Conservation (phyloP, 1,140 invertebrate species). For the Anoplophora glabripennis region DNA sequence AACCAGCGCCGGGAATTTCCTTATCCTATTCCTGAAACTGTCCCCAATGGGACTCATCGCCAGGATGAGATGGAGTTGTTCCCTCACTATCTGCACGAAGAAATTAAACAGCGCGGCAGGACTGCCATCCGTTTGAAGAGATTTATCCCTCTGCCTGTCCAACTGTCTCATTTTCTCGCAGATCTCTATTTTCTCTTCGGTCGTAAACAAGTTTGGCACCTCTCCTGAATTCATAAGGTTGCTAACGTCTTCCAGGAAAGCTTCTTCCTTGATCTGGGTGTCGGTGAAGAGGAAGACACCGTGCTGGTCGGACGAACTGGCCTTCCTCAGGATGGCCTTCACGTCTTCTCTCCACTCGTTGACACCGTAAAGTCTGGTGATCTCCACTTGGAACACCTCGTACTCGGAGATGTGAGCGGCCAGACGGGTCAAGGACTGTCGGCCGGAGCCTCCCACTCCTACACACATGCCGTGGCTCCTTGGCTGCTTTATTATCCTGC, state of each 20-base stretch:
- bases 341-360: conserved; percentile 90
- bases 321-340: conserved; percentile 74
- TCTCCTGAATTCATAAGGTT: conserved; percentile 93
- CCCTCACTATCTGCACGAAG: conserved; percentile 84
- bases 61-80: conserved; percentile 90
- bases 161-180: conserved; percentile 92
- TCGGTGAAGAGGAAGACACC: conserved; percentile 79
- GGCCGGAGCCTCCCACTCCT: conserved; percentile 88
- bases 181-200: conserved; percentile 88
- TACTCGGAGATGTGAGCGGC: conserved; percentile 92
- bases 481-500: conserved; percentile 88
- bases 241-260: conserved; percentile 90
- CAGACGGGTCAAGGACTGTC: conserved; percentile 85
- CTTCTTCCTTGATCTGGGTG: conserved; percentile 82
- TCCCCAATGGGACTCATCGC: conserved; percentile 92
- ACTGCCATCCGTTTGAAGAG: conserved; percentile 89
- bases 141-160: conserved; percentile 85
- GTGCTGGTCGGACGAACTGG: conserved; percentile 79
- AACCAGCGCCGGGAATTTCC: conserved; percentile 92
- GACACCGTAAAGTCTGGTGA: conserved; percentile 79
- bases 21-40: conserved; percentile 77
- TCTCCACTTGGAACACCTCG: conserved; percentile 89
- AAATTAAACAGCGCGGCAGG: conserved; percentile 88
- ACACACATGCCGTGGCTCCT: conserved; percentile 80
- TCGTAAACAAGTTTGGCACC: conserved; percentile 85